phyloP scores from a whole-genome alignment of 1,140 invertebrate species.

The Magallana gigas region DNA sequence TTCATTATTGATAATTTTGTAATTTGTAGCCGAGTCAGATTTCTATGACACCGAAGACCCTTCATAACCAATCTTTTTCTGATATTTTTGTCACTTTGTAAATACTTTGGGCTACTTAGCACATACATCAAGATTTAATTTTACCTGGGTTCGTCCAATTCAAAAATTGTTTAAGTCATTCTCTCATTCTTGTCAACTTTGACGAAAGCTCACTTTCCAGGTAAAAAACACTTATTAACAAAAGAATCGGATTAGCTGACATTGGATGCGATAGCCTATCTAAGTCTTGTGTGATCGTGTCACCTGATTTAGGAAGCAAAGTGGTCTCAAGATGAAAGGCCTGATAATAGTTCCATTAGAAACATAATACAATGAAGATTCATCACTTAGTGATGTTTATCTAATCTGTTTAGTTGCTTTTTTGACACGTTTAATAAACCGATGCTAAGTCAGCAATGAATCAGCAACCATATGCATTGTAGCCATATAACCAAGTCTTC shows the following conservation, averaged over 20 bases:
- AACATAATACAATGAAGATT: background rate
- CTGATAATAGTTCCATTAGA: background rate
- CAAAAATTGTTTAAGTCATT: background rate
- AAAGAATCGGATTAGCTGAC: background rate
- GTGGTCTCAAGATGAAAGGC: constrained; percentile 4
- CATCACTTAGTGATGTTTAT: constrained; percentile 7
- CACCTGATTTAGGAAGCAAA: constrained; percentile 31
- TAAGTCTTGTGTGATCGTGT: constrained; percentile 22
- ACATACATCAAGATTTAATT: background rate
- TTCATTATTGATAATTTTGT: background rate
- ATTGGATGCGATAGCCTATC: background rate
- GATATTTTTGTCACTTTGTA: background rate
- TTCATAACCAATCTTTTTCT: background rate
- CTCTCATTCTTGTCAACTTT: constrained; percentile 15
- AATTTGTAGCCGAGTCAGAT: constrained; percentile 1
- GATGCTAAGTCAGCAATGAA: background rate
- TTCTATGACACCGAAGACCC: background rate
- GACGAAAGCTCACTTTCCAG: constrained; percentile 8
- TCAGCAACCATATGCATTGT: background rate
- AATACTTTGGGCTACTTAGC: background rate
- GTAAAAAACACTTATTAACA: constrained; percentile 4
- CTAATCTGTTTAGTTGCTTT: constrained; percentile 8
- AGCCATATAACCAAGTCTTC: no score
- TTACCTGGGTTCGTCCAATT: background rate
- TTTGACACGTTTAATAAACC: background rate